These are phyloP conservation scores for Ia io DNA, from an alignment of 2,113 vertebrate species.

Conservation along the genomic window DNA sequence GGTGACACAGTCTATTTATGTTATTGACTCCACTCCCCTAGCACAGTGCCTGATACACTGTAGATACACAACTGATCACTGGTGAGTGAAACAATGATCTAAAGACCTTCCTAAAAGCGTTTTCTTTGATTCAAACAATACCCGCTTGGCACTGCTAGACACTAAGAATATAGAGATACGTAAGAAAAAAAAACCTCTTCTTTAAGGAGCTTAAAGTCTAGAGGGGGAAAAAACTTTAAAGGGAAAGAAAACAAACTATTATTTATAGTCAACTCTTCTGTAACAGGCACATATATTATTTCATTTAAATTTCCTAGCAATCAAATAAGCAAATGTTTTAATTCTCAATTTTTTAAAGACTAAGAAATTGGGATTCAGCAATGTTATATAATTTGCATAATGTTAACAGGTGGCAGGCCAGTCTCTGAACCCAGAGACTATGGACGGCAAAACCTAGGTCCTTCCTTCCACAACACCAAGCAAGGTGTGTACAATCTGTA, in stretches of 20 bases:
- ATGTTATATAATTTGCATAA: neutral
- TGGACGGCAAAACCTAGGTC: neutral
- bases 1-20: neutral
- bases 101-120: neutral
- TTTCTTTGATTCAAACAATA: conserved; percentile 11
- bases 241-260: neutral
- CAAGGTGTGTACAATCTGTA: neutral
- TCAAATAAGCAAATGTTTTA: neutral
- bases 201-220: neutral
- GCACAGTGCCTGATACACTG: neutral
- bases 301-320: conserved; percentile 14
- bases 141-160: neutral
- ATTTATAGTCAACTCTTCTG: neutral
- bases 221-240: neutral
- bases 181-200: neutral
- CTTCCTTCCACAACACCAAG: neutral
- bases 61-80: neutral
- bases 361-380: neutral
- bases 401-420: neutral
- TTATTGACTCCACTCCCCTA: neutral
- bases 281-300: neutral
- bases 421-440: neutral
- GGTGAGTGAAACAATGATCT: neutral
- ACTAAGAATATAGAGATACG: neutral
- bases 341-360: neutral